These are phyloP conservation scores for Micropoecilia bifurca DNA, from an alignment of 2,797 vertebrate genomes.

Conservation along the genomic window DNA sequence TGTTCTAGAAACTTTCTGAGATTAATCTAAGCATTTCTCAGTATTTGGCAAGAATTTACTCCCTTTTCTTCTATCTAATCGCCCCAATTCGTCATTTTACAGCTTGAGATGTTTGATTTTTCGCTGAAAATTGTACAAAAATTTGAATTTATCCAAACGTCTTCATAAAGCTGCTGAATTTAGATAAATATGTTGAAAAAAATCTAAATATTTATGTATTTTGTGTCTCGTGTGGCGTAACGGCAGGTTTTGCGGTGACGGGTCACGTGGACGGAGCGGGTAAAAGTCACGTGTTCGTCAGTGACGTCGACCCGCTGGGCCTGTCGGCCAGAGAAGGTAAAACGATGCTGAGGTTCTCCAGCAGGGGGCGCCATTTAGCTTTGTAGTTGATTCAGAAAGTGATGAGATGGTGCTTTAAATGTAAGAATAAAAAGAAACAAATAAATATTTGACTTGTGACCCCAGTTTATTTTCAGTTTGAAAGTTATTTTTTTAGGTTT, in stretches of 20 bases:
- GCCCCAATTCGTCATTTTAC: no score
- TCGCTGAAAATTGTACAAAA: neutral
- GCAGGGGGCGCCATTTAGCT: slow-evolving; percentile 15
- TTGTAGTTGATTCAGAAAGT: neutral
- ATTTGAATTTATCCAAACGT: neutral
- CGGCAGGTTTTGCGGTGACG: slow-evolving; percentile 88
- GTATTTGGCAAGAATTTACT: no score
- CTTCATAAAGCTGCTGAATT: neutral
- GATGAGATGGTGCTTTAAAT: neutral
- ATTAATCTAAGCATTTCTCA: no score
- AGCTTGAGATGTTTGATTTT: neutral
- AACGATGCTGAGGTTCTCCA: neutral
- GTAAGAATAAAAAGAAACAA: neutral
- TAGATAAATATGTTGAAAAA: no score
- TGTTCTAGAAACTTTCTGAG: no score
- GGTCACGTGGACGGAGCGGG: slow-evolving; percentile 85
- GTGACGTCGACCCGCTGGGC: slow-evolving; percentile 87
- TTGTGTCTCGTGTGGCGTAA: neutral
- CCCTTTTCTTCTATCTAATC: no score
- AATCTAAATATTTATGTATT: neutral
- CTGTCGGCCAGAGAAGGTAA: slow-evolving; percentile 86
- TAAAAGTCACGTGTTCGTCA: slow-evolving; percentile 85
- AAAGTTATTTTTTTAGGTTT: neutral
- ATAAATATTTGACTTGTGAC: neutral
- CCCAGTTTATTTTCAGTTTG: neutral